A percentile compares a stretch with the other conserved stretches of the same genome.
Evolutionary conservation across 2,797 vertebrate genomes (phyloP).

Genomic region (Urophycis tenuis): DNA sequence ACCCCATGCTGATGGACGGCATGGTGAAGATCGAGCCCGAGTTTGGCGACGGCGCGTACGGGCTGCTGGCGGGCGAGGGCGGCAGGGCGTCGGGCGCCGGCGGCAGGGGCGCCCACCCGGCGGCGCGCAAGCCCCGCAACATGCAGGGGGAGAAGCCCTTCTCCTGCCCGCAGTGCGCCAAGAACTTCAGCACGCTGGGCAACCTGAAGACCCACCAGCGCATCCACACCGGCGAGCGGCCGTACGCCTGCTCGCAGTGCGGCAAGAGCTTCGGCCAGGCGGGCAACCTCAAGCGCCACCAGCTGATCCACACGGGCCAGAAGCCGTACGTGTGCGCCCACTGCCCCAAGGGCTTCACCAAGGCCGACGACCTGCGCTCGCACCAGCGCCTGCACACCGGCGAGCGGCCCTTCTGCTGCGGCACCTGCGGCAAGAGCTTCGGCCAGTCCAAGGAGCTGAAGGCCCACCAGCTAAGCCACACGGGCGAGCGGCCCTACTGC

Average conservation of each 20-base stretch:
- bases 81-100: conserved; percentile 37
- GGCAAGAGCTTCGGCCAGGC: conserved; percentile 78
- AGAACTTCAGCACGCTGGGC: conserved; percentile 76
- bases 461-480: conserved; percentile 73
- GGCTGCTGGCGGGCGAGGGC: conserved; percentile 46
- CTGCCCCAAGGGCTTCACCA: conserved; percentile 76
- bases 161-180: conserved; percentile 72
- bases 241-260: conserved; percentile 74
- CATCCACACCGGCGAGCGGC: conserved; percentile 74
- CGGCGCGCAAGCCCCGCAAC: conserved; percentile 66
- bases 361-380: conserved; percentile 73
- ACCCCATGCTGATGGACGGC: conserved; percentile 57
- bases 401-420: conserved; percentile 70
- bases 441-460: conserved; percentile 74
- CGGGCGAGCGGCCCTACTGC: conserved; percentile 69
- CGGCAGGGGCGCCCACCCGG: conserved; percentile 38
- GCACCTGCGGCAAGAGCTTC: conserved; percentile 72
- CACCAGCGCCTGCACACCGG: conserved; percentile 77
- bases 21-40: conserved; percentile 62
- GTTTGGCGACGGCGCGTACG: conserved; percentile 56
- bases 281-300: conserved; percentile 75
- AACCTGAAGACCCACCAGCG: conserved; percentile 78
- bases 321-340: conserved; percentile 74
- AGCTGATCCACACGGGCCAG: conserved; percentile 77
- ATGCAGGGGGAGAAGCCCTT: conserved; percentile 71